Conservation (phyloP, 2,888 invertebrate genomes). For the Didymodactylos carnosus region DNA sequence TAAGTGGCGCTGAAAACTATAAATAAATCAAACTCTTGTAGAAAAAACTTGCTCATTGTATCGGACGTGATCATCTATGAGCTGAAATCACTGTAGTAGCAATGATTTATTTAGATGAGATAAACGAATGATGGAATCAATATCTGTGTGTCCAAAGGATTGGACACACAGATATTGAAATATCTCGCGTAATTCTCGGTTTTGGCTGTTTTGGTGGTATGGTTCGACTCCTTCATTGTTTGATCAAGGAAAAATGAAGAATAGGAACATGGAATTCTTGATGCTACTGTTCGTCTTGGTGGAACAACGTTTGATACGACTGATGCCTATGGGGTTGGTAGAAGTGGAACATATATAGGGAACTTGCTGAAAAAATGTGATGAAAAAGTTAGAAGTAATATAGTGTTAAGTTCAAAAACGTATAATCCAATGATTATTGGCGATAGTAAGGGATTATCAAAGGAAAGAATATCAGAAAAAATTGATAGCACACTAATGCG, state of each 20-base stretch:
- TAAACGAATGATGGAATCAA: background rate
- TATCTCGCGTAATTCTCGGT: background rate
- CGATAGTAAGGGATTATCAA: background rate
- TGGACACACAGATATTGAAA: background rate
- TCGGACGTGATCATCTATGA: too few relatives aligned
- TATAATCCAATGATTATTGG: background rate
- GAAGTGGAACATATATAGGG: conserved; percentile 14
- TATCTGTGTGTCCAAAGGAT: too few relatives aligned
- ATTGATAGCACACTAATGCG: background rate
- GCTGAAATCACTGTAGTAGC: too few relatives aligned
- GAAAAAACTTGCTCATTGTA: too few relatives aligned
- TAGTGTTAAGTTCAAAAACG: background rate
- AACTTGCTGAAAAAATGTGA: conserved; percentile 12
- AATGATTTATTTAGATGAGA: too few relatives aligned
- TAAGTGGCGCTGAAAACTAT: too few relatives aligned
- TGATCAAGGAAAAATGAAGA: background rate
- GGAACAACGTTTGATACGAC: conserved; percentile 5
- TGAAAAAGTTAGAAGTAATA: background rate
- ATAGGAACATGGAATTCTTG: background rate
- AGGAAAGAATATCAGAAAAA: background rate
- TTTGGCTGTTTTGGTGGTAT: background rate
- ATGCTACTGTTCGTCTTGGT: background rate
- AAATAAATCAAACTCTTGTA: too few relatives aligned
- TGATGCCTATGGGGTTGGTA: conserved; percentile 12
- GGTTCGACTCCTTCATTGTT: background rate